Base-by-base conservation (phyloP, 37 sponge, comb jelly and placozoan genomes). In the Cliona cf. orientalis region DNA sequence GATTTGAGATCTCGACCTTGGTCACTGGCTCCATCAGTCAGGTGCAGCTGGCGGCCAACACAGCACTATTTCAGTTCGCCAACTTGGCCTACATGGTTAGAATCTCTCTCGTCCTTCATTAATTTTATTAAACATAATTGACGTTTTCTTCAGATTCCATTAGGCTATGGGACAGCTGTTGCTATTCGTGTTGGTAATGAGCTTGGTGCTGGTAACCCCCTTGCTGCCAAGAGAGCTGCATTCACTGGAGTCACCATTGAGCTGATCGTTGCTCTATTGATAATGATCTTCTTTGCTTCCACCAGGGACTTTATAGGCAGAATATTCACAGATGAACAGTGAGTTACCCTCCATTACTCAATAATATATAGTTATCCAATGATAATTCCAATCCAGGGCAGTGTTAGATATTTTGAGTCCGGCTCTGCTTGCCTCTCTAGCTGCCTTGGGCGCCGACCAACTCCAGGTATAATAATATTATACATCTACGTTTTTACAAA, bases 11-110 rank as follows among this genome's bases (percentile, higher is more conserved):
- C 53, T 75, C 82, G 11, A 31, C 53, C 0, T 40, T 91, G 0
- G 86, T 91, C 19, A 41, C 73, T 34, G 86, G 91, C n/a, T 71
- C 68, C 26, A 66, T 85, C 3, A 66, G 36, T 42, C 38, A 69
- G 38, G 61, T 46, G 6, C 79, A 85, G 46, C 87, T 82, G 32
- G 86, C 72, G 0, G 56, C 76, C 32, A 63, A 81, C 42, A 69
- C 82, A 37, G 72, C 76, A 2, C 14, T 81, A 25, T 19, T 85
- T 0, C 59, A 76, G 21, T 14, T 83, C 3, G 64, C 17, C 4
- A 68, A 33, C 2, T 17, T 87, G 5, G n/a, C 37, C 14, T 92
- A 69, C 55, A 84, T 87, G 88, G 88, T 92, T 29, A 67, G 81
- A 56, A 21, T 38, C 19, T 3, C 74, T 32, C 45, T 23, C 49